These are phyloP conservation scores for Todiramphus saurophagus DNA, from an alignment of 2,113 vertebrate species.

Conservation along the genomic window DNA sequence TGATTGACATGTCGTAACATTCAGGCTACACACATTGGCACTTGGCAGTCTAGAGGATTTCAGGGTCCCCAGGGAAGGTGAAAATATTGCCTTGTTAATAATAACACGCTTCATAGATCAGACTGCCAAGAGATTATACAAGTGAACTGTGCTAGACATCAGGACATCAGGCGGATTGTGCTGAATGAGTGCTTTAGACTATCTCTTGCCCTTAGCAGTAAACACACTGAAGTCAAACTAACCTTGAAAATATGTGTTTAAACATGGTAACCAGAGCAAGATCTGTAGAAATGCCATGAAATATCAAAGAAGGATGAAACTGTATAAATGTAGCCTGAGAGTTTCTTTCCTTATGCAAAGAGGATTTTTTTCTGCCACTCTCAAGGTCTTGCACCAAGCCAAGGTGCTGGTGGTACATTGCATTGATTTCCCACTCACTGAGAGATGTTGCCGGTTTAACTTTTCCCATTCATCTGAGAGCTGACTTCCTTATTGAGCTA, in stretches of 20 bases:
- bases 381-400: neutral
- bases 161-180: fast-evolving
- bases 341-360: neutral
- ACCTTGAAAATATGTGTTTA: slow-evolving; percentile 16
- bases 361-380: fast-evolving
- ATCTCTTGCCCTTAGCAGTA: neutral
- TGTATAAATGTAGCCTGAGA: neutral
- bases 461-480: neutral
- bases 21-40: neutral
- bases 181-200: neutral
- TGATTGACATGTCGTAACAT: fast-evolving
- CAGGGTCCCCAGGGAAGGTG: neutral
- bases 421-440: neutral
- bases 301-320: neutral
- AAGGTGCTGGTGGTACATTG: neutral
- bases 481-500: neutral
- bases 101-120: neutral
- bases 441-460: neutral
- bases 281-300: slow-evolving; percentile 10
- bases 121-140: neutral
- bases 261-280: neutral
- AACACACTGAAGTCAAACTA: neutral
- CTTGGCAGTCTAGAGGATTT: neutral
- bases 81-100: neutral
- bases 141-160: neutral